Percentiles rank a stretch among this genome's conserved stretches.
Evolutionary conservation across 2,113 vertebrate genomes (phyloP).

Genomic region (Azemiops feae): DNA sequence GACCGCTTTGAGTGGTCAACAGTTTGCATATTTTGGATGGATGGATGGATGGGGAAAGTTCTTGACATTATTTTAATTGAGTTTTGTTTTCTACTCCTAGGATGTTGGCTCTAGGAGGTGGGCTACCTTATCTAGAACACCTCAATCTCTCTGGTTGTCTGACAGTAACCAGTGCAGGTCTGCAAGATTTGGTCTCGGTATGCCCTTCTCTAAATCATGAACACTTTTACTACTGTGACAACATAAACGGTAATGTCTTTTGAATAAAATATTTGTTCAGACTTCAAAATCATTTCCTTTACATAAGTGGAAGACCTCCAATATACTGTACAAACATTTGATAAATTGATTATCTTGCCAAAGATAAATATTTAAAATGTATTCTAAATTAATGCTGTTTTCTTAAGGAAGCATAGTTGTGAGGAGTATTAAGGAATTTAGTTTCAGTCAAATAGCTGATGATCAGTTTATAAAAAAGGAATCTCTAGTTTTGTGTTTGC

Average conservation of each 20-base stretch:
- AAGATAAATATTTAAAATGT: background rate
- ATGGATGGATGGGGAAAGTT: background rate
- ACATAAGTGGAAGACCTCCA: background rate
- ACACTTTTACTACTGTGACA: conserved; percentile 99
- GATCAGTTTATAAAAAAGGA: background rate
- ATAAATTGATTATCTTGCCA: background rate
- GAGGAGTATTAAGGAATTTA: background rate
- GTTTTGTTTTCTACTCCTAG: conserved; percentile 70
- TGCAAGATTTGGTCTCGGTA: conserved; percentile 89
- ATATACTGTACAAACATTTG: background rate
- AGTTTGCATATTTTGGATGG: background rate
- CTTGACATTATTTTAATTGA: rapidly evolving
- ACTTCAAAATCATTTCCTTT: background rate
- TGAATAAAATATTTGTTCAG: conserved; percentile 11
- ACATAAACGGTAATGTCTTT: conserved; percentile 92
- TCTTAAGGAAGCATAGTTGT: background rate
- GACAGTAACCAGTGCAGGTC: conserved; percentile 87
- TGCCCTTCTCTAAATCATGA: conserved; percentile 94
- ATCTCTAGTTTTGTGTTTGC: background rate
- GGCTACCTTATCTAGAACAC: conserved; percentile 89
- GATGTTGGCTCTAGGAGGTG: conserved; percentile 87
- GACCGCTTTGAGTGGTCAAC: background rate
- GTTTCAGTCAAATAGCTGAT: background rate
- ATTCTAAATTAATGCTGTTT: background rate
- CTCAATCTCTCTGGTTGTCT: conserved; percentile 96